A percentile compares a stretch with the other conserved stretches of the same genome.
These are phyloP conservation scores for Alcedo quadribrachys DNA, from an alignment of 2,797 vertebrate genomes.

Conservation along the genomic window DNA sequence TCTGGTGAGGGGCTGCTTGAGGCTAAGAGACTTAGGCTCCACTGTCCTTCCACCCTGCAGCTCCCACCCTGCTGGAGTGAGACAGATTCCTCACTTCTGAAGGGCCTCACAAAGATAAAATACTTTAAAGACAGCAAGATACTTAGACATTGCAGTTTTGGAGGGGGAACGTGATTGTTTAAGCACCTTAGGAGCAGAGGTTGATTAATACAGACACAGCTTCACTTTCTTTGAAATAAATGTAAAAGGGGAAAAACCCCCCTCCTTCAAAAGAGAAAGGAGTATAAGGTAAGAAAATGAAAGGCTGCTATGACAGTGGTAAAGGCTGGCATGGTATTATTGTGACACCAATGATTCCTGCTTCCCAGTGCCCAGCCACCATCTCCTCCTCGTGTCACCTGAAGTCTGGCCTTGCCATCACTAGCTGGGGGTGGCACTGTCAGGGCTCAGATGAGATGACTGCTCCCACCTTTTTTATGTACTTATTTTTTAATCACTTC, in stretches of 20 bases:
- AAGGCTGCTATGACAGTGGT: neutral
- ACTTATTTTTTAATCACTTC: neutral
- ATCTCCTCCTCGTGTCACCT: neutral
- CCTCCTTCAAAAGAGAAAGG: neutral
- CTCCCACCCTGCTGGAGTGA: neutral
- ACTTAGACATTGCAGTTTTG: neutral
- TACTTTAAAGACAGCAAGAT: neutral
- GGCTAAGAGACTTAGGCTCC: neutral
- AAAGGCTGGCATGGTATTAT: neutral
- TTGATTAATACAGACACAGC: neutral
- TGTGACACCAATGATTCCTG: neutral
- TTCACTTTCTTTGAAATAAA: neutral
- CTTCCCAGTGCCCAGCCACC: neutral
- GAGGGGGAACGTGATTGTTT: neutral
- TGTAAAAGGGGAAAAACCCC: rapidly evolving
- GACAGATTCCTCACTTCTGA: rapidly evolving
- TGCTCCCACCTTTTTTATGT: neutral
- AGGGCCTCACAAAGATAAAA: neutral
- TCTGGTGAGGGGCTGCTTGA: rapidly evolving
- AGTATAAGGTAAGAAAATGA: neutral
- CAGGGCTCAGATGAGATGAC: rapidly evolving
- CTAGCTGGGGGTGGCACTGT: neutral
- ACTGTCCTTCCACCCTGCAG: neutral
- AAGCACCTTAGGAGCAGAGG: neutral
- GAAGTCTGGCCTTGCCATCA: neutral